These are phyloP conservation scores for Piscicola geometra DNA, from an alignment of 2,888 invertebrate species.

Conservation along the genomic window DNA sequence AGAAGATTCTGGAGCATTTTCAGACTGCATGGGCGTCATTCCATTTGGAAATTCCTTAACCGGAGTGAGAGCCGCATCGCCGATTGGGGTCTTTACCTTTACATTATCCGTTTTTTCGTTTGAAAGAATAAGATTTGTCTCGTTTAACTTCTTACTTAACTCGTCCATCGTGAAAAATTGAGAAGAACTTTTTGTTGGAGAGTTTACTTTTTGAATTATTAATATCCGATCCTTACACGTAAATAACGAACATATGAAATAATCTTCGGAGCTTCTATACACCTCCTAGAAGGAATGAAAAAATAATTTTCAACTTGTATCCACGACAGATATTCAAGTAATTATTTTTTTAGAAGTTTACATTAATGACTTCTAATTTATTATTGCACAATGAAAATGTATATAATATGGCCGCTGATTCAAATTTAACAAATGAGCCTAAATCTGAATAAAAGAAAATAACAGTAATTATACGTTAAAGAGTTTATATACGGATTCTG, in stretches of 20 bases:
- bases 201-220: background rate
- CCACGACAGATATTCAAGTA: background rate
- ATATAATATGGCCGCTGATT: conserved; percentile 8
- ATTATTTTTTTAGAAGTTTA: background rate
- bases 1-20: background rate
- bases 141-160: conserved; percentile 1
- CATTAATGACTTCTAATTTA: background rate
- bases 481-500: too few relatives aligned
- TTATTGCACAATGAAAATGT: conserved; percentile 15
- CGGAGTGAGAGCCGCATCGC: background rate
- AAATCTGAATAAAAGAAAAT: background rate
- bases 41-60: conserved; percentile 6
- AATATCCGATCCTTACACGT: background rate
- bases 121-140: background rate
- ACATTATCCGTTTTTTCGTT: conserved; percentile 2
- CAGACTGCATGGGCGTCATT: background rate
- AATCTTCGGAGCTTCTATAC: background rate
- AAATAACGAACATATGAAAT: background rate
- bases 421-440: background rate
- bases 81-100: conserved; percentile 3
- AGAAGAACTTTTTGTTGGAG: too few relatives aligned
- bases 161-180: background rate
- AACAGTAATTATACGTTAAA: background rate
- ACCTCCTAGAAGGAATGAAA: background rate
- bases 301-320: too few relatives aligned